Percentiles rank a stretch among this genome's conserved stretches.
Conservation (phyloP, 2,113 vertebrate genomes). For the Chionis minor region DNA sequence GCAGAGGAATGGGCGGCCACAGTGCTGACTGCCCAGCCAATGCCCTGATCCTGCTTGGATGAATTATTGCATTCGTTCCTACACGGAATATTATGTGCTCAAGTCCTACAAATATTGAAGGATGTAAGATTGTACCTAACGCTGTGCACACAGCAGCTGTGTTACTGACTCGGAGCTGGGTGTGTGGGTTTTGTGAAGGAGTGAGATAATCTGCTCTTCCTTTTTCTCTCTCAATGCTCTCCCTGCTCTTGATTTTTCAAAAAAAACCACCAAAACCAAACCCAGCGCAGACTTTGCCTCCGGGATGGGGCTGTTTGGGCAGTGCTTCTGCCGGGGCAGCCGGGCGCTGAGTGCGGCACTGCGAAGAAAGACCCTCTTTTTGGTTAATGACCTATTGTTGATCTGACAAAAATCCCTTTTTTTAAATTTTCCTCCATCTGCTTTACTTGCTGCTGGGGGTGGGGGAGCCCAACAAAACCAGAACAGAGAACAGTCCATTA, state of each 20-base stretch:
- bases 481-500: neutral
- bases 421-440: neutral
- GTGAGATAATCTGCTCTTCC: constrained; percentile 26
- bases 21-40: neutral
- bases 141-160: neutral
- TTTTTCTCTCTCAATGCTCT: neutral
- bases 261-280: neutral
- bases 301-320: neutral
- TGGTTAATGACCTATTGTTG: neutral
- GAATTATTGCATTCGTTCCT: neutral
- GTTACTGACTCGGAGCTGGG: neutral
- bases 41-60: neutral
- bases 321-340: neutral
- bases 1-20: neutral
- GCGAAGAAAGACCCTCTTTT: neutral
- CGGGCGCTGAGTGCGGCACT: neutral
- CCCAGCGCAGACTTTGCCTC: neutral
- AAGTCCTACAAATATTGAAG: neutral
- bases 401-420: neutral
- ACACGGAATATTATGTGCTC: neutral
- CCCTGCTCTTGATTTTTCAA: neutral
- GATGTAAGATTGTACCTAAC: neutral
- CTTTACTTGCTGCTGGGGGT: neutral
- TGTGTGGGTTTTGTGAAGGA: constrained; percentile 58
- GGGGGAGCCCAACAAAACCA: neutral